phyloP scores from a whole-genome alignment of 2,888 invertebrate genomes.

The Galerucella nymphaeae region DNA sequence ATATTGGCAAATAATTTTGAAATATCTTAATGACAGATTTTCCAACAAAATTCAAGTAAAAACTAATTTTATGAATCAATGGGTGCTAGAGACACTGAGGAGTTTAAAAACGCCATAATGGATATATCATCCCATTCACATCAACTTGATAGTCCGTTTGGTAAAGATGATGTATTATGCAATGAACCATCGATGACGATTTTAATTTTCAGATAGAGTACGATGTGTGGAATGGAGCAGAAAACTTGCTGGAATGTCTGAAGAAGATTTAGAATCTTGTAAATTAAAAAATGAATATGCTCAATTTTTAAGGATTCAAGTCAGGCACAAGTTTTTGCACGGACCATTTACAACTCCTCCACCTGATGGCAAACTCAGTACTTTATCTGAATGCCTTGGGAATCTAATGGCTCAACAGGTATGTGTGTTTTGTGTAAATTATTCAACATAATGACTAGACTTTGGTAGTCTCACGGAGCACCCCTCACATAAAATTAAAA shows the following conservation, averaged over 20 bases:
- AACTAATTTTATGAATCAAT: slow-evolving; percentile 49
- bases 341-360: slow-evolving; percentile 66
- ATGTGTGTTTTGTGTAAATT: background rate
- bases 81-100: slow-evolving; percentile 61
- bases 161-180: slow-evolving; percentile 48
- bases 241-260: slow-evolving; percentile 64
- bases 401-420: slow-evolving; percentile 61
- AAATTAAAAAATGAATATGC: slow-evolving; percentile 68
- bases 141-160: slow-evolving; percentile 60
- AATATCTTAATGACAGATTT: background rate
- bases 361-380: slow-evolving; percentile 57
- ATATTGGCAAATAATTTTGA: slow-evolving; percentile 17
- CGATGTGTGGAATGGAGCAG: slow-evolving; percentile 68
- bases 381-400: slow-evolving; percentile 66
- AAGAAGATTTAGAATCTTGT: slow-evolving; percentile 63
- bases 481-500: too few relatives aligned
- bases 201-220: slow-evolving; percentile 64
- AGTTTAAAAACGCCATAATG: slow-evolving; percentile 61
- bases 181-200: background rate
- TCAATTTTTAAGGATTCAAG: slow-evolving; percentile 67
- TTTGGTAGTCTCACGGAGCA: too few relatives aligned
- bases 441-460: too few relatives aligned
- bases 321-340: slow-evolving; percentile 65
- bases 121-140: slow-evolving; percentile 62
- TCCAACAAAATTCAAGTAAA: slow-evolving; percentile 23